These are phyloP conservation scores for Pterophyllum scalare DNA, from an alignment of 2,113 vertebrate genomes.

Conservation along the genomic window DNA sequence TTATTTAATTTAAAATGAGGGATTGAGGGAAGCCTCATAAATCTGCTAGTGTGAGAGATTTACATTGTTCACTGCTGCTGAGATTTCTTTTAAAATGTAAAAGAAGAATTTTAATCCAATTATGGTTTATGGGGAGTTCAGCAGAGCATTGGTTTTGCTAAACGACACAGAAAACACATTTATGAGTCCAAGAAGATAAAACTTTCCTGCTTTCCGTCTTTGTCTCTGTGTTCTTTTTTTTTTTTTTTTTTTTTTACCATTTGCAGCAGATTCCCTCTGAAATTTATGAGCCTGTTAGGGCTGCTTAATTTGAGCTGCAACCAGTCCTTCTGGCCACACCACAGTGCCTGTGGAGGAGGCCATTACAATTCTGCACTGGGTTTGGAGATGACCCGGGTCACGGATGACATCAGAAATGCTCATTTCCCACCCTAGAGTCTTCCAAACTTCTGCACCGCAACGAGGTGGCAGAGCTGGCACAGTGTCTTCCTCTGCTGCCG, in stretches of 20 bases:
- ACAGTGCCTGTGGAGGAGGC: conserved; percentile 38
- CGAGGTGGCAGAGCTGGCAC: conserved; percentile 43
- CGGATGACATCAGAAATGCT: conserved; percentile 63
- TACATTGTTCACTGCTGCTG: not conserved
- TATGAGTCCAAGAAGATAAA: conserved; percentile 25
- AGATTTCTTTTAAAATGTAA: not conserved
- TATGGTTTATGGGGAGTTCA: conserved; percentile 1
- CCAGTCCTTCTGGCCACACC: conserved; percentile 45
- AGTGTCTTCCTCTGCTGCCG: not conserved
- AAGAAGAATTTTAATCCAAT: conserved; percentile 29
- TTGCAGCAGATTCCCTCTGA: conserved; percentile 34
- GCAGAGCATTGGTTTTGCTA: not conserved
- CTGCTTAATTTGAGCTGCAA: conserved; percentile 51
- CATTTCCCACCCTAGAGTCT: conserved; percentile 15
- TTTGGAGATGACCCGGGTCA: conserved; percentile 56
- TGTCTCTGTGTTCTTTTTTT: not conserved
- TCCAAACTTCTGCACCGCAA: conserved; percentile 37
- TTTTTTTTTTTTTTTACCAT: conserved; percentile 16
- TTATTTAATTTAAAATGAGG: conserved; percentile 21
- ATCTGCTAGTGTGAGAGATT: conserved; percentile 14
- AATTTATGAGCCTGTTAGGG: conserved; percentile 57
- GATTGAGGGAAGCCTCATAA: not conserved
- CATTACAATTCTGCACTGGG: conserved; percentile 36
- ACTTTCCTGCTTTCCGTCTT: conserved; percentile 14
- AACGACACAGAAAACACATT: conserved; percentile 27